Conservation (phyloP, 2,113 vertebrate genomes). For the Morone chrysops region DNA sequence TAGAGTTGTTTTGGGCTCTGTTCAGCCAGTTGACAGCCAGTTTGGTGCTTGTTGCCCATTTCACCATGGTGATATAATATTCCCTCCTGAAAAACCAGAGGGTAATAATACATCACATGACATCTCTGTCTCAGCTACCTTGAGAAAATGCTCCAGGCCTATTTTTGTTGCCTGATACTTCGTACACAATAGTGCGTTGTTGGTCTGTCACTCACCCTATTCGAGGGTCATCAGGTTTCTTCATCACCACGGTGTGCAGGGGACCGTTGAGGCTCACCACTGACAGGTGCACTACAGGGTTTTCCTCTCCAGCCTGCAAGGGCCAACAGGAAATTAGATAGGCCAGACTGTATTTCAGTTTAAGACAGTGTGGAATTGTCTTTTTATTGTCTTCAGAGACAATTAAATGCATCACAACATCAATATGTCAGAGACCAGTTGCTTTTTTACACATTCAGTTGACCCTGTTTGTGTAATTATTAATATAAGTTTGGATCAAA, state of each 20-base stretch:
- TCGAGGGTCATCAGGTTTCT: constrained; percentile 91
- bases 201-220: constrained; percentile 87
- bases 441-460: background rate
- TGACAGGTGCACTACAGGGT: constrained; percentile 92
- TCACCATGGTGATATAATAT: constrained; percentile 97
- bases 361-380: background rate
- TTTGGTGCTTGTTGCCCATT: constrained; percentile 97
- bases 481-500: background rate
- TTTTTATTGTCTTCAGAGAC: background rate
- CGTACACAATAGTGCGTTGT: background rate
- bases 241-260: constrained; percentile 94
- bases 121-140: background rate
- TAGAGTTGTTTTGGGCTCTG: constrained; percentile 96
- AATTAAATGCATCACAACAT: background rate
- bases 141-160: background rate
- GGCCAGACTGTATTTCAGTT: constrained; percentile 25
- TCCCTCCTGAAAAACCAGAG: constrained; percentile 84
- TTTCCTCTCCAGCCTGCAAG: constrained; percentile 91
- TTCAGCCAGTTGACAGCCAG: constrained; percentile 98
- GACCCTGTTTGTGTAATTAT: background rate
- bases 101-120: constrained; percentile 8
- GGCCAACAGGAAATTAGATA: constrained; percentile 34
- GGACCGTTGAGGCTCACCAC: constrained; percentile 95
- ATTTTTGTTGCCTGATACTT: constrained; percentile 12
- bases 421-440: background rate